Conservation (phyloP, 1,140 invertebrate species). For the Heliconius himera region DNA sequence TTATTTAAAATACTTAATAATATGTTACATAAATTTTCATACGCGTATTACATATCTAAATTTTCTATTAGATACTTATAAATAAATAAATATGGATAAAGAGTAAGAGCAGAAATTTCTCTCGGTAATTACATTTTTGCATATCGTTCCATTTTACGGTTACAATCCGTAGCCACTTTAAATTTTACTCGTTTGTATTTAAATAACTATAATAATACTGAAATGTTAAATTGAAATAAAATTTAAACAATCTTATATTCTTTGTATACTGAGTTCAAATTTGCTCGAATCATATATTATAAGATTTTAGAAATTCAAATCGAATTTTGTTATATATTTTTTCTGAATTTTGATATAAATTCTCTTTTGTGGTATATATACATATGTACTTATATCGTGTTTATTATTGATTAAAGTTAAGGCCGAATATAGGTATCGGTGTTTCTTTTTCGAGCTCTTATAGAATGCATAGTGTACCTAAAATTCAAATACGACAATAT, state of each 20-base stretch:
- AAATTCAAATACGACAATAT: no score
- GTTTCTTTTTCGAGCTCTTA: no score
- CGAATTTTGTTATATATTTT: background rate
- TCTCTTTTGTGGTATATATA: no score
- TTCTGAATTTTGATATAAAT: no score
- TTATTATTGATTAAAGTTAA: no score
- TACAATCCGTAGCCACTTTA: constrained; percentile 11
- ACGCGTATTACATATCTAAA: no score
- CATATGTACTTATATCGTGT: no score
- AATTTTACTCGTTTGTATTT: background rate
- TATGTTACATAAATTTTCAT: no score
- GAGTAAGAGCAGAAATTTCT: constrained; percentile 27
- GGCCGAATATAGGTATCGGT: no score
- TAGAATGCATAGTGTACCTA: no score
- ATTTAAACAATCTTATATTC: background rate
- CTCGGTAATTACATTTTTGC: constrained; percentile 34
- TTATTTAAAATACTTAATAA: no score
- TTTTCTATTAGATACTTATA: constrained; percentile 2
- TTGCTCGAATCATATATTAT: background rate
- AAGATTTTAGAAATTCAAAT: background rate
- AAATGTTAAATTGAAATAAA: background rate
- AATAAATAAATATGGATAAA: background rate
- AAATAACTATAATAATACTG: background rate
- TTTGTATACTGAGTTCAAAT: background rate
- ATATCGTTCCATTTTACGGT: constrained; percentile 35